Conservation (phyloP, 2,113 vertebrate genomes). For the Rhinolophus sinicus region DNA sequence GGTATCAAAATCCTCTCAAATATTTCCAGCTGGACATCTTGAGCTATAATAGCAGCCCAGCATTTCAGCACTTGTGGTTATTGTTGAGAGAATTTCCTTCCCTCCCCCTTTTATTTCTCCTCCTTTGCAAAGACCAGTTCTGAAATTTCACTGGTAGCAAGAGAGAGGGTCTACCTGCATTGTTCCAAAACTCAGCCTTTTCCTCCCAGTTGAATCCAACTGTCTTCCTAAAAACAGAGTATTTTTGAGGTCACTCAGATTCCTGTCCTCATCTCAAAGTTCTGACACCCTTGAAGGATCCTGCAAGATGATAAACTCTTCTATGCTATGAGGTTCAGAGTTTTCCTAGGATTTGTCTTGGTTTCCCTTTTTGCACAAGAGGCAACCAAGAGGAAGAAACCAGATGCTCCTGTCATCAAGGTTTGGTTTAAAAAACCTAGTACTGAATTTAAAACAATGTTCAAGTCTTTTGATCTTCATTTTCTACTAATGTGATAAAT, state of each 20-base stretch:
- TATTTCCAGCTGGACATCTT: slow-evolving; percentile 86
- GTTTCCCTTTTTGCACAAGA: slow-evolving; percentile 17
- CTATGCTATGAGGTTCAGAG: neutral
- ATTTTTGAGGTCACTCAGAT: neutral
- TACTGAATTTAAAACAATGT: neutral
- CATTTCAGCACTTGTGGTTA: slow-evolving; percentile 86
- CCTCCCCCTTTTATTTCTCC: neutral
- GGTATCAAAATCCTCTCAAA: slow-evolving; percentile 81
- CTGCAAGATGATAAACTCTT: neutral
- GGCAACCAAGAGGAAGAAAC: neutral
- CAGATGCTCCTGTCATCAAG: neutral
- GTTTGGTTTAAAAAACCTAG: neutral
- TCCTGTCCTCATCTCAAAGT: neutral
- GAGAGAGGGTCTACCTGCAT: neutral
- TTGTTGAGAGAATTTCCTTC: slow-evolving; percentile 23
- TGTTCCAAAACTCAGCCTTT: neutral
- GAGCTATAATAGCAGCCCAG: slow-evolving; percentile 82
- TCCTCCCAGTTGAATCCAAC: neutral
- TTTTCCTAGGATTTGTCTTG: neutral
- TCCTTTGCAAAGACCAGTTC: neutral
- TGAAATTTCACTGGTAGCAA: neutral
- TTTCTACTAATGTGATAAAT: neutral
- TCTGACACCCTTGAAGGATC: neutral
- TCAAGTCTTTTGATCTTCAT: neutral
- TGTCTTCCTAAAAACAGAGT: neutral